These are phyloP conservation scores for Palaemon carinicauda DNA, from an alignment of 1,140 invertebrate genomes.

Conservation along the genomic window DNA sequence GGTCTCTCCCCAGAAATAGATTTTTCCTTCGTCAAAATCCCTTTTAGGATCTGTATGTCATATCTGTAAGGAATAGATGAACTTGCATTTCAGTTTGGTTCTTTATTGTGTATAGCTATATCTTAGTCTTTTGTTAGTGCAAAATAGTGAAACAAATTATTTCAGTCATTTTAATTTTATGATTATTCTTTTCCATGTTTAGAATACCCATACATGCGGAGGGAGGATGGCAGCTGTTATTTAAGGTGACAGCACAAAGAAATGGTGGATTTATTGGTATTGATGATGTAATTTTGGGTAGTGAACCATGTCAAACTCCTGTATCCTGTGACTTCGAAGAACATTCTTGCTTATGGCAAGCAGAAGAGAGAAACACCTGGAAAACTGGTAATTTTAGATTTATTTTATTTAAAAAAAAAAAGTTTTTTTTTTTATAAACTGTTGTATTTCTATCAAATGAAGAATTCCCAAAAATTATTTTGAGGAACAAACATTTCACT, in stretches of 20 bases:
- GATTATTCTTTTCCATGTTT: background rate
- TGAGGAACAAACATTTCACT: no score
- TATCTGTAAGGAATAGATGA: background rate
- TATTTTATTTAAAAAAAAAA: background rate
- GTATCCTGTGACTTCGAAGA: slow-evolving; percentile 51
- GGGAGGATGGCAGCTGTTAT: slow-evolving; percentile 41
- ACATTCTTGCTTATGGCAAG: slow-evolving; percentile 44
- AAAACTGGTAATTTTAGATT: slow-evolving; percentile 24
- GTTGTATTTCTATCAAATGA: no score
- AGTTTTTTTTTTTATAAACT: no score
- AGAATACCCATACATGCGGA: slow-evolving; percentile 26
- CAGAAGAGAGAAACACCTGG: slow-evolving; percentile 7
- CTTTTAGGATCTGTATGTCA: background rate
- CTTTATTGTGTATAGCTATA: no score
- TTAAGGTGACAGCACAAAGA: background rate
- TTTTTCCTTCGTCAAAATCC: no score
- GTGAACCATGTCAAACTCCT: slow-evolving; percentile 15
- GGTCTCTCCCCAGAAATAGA: no score
- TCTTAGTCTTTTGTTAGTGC: no score
- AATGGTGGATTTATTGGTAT: slow-evolving; percentile 19
- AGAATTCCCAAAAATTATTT: no score
- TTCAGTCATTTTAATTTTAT: background rate
- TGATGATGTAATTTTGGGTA: slow-evolving; percentile 36
- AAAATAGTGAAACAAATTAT: no score
- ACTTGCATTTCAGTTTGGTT: no score